Base-by-base conservation (phyloP, 2,113 vertebrate species). In the Ptyas mucosa region DNA sequence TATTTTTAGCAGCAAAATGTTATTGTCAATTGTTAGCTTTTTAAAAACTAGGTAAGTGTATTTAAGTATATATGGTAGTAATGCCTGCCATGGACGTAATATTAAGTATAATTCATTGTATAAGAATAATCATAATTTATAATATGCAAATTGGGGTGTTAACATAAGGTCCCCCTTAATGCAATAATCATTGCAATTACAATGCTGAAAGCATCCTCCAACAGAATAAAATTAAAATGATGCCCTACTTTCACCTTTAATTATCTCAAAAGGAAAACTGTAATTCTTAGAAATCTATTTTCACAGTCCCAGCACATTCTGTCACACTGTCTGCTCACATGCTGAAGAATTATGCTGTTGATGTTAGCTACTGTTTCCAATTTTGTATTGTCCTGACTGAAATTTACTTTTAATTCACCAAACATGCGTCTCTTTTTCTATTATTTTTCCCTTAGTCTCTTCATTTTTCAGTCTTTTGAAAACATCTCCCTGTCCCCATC, bases 161-260 rank as follows among this genome's bases (percentile, higher is more conserved):
- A 85, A 90, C 55, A 90, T 86, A 49, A 29, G 49, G 1, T 93
- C 81, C 15, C 15, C 5, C 12, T 89, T 86, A 86, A 52, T 93
- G 2, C 20, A 88, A 93, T 55, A 91, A 24, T 89, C 91, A 87
- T 49, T 39, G 64, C 0, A 87, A 90, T 91, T 61, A 69, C 39
- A 90, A 23, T 8, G 57, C 18, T 85, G 24, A 81, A n/a, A 18
- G 21, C 5, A 18, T 91, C 61, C 90, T 89, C 12, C 43, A 23
- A 14, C 53, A 12, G n/a, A 39, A 24, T 94, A 69, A 92, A 86
- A 90, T 43, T 93, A 53, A 88, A 92, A 93, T 18, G 21, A 57
- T 93, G 87, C 43, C 54, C 51, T 93, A 58, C 90, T 91, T 89
- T 85, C 93, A 91, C 90, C 69, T 64, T 91, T 93, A 21, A 1